Evolutionary conservation across 2,797 vertebrate genomes (phyloP), one percentile per base, ranked within the genome.

Genomic region (Leuciscus waleckii): DNA sequence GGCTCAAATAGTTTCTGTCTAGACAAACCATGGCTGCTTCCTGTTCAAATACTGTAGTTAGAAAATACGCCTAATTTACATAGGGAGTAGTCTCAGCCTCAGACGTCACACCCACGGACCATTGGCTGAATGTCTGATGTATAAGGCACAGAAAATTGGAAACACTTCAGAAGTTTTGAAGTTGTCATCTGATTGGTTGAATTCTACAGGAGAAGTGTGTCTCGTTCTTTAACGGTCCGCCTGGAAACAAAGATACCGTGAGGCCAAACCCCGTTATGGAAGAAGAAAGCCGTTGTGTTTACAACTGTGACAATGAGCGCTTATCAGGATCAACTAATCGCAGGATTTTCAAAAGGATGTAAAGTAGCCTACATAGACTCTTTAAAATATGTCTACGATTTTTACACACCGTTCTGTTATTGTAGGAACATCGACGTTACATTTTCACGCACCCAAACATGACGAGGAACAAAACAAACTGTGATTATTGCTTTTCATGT

Each of bases 11-110:
- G 23, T 65, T 65, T 51, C 41, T 83, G 56, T 75, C 70, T 74
- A 71, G 56, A 32, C 29, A 82, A 63, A 74, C 10, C 26, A n/a
- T 82, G 70, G 56, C 56, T 82, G 56, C 58, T 75, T 61, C 69
- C 69, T 63, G 26, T 63, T 82, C 35, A 83, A n/a, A 51, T 26
- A 35, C 5, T 0, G 43, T 65, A 51, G 70, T 83, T 49, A 63
- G 70, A 58, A 58, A 71, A 82, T 26, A 4, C 37, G 0, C 56
- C 17, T 70, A 35, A 69, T 81, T 81, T 26, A 70, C 49, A 70
- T 29, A 70, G 29, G n/a, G 56, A 58, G 56, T 63, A 63, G 61
- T 32, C 13, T 29, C 26, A 29, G 61, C 14, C 14, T 32, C 23
- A 58, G 56, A 58, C 23, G 56, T 58, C 56, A n/a, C 56, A 2